These are phyloP conservation scores for Volucella zonaria DNA, from an alignment of 2,888 invertebrate genomes.

Conservation along the genomic window DNA sequence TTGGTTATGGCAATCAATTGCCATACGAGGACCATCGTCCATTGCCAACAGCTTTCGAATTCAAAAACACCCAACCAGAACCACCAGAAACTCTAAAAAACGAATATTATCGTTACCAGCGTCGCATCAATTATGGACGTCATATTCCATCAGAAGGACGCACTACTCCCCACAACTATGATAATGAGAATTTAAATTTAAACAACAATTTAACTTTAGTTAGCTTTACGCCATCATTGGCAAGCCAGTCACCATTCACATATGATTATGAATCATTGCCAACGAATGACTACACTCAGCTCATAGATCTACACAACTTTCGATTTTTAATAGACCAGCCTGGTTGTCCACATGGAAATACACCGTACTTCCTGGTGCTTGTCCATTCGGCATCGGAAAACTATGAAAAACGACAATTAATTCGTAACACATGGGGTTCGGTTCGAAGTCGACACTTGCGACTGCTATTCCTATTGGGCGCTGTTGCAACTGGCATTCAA, in stretches of 20 bases:
- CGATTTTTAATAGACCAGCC: constrained; percentile 85
- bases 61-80: constrained; percentile 48
- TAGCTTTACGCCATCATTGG: constrained; percentile 48
- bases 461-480: constrained; percentile 88
- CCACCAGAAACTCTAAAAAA: constrained; percentile 45
- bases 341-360: constrained; percentile 81
- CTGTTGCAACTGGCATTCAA: constrained; percentile 81
- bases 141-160: constrained; percentile 27
- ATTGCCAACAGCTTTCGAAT: constrained; percentile 50
- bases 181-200: constrained; percentile 42
- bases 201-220: constrained; percentile 62
- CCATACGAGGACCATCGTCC: constrained; percentile 62
- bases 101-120: constrained; percentile 46
- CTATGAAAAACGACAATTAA: constrained; percentile 85
- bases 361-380: constrained; percentile 85
- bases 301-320: constrained; percentile 86
- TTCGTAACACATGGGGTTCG: constrained; percentile 90
- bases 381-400: constrained; percentile 88
- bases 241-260: constrained; percentile 18
- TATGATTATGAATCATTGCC: constrained; percentile 71
- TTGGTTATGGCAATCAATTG: constrained; percentile 71
- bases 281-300: constrained; percentile 79
- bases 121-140: constrained; percentile 65
- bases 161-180: constrained; percentile 58
- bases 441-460: constrained; percentile 83